These are phyloP conservation scores for Andrena marginata DNA, from an alignment of 2,888 invertebrate species.

Conservation along the genomic window DNA sequence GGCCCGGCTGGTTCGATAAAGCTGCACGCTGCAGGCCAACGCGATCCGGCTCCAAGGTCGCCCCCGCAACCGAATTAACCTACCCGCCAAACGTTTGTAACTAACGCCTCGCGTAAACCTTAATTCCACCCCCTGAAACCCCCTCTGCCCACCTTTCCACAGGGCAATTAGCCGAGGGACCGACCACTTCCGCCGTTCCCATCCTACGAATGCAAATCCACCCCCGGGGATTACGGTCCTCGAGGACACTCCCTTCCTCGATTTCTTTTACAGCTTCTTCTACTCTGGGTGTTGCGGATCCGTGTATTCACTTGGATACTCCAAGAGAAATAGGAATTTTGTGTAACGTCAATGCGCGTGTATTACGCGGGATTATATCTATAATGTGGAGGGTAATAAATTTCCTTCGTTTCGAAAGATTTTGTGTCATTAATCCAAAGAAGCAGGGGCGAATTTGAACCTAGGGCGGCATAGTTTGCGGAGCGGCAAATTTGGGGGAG, in stretches of 20 bases:
- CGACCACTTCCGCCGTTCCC: not conserved
- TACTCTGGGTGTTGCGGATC: too few relatives aligned
- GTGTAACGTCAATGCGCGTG: too few relatives aligned
- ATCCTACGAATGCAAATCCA: not conserved
- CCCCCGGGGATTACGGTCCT: too few relatives aligned
- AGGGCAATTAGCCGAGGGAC: not conserved
- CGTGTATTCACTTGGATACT: too few relatives aligned
- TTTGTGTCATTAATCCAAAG: too few relatives aligned
- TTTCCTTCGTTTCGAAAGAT: too few relatives aligned
- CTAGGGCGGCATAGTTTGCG: too few relatives aligned
- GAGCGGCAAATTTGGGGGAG: too few relatives aligned
- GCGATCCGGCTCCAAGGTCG: constrained; percentile 74
- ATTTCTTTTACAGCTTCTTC: not conserved
- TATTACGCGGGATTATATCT: too few relatives aligned
- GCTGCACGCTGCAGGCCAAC: constrained; percentile 75
- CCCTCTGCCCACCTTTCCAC: not conserved
- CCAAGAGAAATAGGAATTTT: too few relatives aligned
- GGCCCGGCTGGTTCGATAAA: constrained; percentile 82
- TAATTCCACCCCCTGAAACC: not conserved
- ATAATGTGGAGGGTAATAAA: too few relatives aligned
- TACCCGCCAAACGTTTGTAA: constrained; percentile 44
- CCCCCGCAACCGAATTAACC: constrained; percentile 68
- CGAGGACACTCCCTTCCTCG: not conserved
- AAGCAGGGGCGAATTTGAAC: too few relatives aligned
- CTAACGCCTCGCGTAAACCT: constrained; percentile 19